These are phyloP conservation scores for Scortum barcoo DNA, from an alignment of 2,113 vertebrate species.

Conservation along the genomic window DNA sequence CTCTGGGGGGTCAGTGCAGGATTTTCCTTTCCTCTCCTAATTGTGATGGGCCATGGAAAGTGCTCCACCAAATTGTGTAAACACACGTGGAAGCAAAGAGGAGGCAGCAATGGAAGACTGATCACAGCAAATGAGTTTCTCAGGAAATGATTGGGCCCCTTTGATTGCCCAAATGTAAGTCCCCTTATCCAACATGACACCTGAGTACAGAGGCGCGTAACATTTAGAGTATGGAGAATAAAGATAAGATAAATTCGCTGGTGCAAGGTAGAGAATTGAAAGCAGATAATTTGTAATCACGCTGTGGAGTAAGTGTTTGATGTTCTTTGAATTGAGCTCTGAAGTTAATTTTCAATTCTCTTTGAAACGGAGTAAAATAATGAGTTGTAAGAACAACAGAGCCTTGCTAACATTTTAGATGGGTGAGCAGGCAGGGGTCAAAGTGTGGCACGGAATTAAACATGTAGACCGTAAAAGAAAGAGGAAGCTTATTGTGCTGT, in stretches of 20 bases:
- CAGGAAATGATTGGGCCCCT: constrained; percentile 45
- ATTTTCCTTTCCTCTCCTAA: constrained; percentile 48
- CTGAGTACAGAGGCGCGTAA: constrained; percentile 18
- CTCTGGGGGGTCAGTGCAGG: constrained; percentile 53
- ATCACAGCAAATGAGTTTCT: constrained; percentile 69
- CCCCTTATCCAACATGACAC: constrained; percentile 52
- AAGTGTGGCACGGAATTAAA: constrained; percentile 36
- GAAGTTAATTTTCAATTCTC: constrained; percentile 61
- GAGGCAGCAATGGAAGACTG: constrained; percentile 61
- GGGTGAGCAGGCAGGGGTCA: constrained; percentile 39
- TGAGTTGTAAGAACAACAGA: constrained; percentile 60
- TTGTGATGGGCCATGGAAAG: constrained; percentile 59
- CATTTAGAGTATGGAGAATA: constrained; percentile 39
- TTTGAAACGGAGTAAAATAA: constrained; percentile 56
- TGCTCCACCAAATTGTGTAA: constrained; percentile 55
- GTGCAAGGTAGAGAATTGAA: constrained; percentile 40
- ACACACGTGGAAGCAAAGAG: constrained; percentile 56
- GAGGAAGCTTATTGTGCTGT: constrained; percentile 9
- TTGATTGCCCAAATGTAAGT: constrained; percentile 52
- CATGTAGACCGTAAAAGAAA: constrained; percentile 17
- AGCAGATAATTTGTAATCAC: constrained; percentile 47
- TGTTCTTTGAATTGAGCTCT: constrained; percentile 49
- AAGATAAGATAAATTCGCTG: constrained; percentile 39
- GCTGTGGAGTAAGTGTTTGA: constrained; percentile 52
- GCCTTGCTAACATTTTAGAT: constrained; percentile 26